A percentile compares a stretch with the other conserved stretches of the same genome.
Evolutionary conservation across 2,113 vertebrate species (phyloP).

Genomic region (Cynopterus brachyotis): DNA sequence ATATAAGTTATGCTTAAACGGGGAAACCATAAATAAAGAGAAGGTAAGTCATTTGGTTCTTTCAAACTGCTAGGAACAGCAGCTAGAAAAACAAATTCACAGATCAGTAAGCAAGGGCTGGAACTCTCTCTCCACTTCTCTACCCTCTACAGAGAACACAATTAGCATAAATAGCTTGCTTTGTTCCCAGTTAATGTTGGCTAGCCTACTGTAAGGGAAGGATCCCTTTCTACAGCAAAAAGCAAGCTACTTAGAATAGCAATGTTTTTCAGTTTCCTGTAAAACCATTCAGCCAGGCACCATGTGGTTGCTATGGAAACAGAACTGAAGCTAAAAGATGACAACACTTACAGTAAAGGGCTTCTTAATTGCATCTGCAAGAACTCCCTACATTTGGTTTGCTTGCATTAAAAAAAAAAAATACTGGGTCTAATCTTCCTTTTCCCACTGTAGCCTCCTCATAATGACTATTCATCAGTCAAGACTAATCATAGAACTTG

Average conservation of each 20-base stretch:
- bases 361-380: neutral
- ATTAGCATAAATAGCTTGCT: slow-evolving; percentile 54
- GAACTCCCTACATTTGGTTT: neutral
- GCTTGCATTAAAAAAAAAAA: slow-evolving; percentile 36
- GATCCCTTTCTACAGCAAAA: slow-evolving; percentile 63
- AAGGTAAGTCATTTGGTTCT: neutral
- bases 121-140: neutral
- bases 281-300: slow-evolving; percentile 59
- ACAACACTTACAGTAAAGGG: slow-evolving; percentile 66
- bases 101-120: neutral
- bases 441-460: neutral
- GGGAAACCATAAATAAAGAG: slow-evolving; percentile 8
- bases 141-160: slow-evolving; percentile 2
- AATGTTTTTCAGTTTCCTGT: slow-evolving; percentile 60
- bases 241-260: slow-evolving; percentile 75
- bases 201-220: slow-evolving; percentile 46
- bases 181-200: slow-evolving; percentile 55
- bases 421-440: neutral
- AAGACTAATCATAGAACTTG: neutral
- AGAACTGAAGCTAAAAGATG: slow-evolving; percentile 62
- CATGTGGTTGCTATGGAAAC: slow-evolving; percentile 81
- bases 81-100: neutral
- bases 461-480: neutral
- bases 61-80: neutral
- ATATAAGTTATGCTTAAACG: slow-evolving; percentile 24